These are phyloP conservation scores for Hemiscyllium ocellatum DNA, from an alignment of 2,113 vertebrate species.

Conservation along the genomic window DNA sequence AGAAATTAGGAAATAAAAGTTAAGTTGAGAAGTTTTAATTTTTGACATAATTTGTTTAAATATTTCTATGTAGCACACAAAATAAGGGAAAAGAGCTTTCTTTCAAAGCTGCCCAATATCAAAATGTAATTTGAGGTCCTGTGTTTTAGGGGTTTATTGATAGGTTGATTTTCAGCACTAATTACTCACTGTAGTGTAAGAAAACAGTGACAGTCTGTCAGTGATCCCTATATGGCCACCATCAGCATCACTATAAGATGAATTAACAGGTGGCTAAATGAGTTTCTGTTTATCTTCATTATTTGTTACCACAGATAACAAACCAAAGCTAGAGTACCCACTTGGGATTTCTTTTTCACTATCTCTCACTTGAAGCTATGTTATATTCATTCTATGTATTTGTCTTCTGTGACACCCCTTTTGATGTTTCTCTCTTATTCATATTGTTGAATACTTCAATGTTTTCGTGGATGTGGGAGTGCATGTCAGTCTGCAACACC, in stretches of 20 bases:
- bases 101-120: background rate
- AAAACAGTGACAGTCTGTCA: background rate
- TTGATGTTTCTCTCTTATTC: background rate
- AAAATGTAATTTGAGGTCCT: background rate
- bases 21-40: constrained; percentile 25
- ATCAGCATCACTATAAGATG: background rate
- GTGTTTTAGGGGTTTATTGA: background rate
- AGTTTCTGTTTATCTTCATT: background rate
- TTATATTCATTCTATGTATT: background rate
- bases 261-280: background rate
- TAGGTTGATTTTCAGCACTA: background rate
- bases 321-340: background rate
- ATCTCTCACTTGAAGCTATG: background rate
- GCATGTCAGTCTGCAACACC: background rate
- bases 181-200: background rate
- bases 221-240: background rate
- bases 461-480: background rate
- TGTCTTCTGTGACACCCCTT: background rate
- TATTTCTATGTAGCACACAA: background rate
- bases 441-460: background rate
- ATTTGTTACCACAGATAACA: background rate
- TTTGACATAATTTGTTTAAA: background rate
- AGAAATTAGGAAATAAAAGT: constrained; percentile 19
- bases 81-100: background rate
- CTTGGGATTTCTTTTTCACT: background rate